These are phyloP conservation scores for Hyles euphorbiae DNA, from an alignment of 1,140 invertebrate genomes.

Conservation along the genomic window DNA sequence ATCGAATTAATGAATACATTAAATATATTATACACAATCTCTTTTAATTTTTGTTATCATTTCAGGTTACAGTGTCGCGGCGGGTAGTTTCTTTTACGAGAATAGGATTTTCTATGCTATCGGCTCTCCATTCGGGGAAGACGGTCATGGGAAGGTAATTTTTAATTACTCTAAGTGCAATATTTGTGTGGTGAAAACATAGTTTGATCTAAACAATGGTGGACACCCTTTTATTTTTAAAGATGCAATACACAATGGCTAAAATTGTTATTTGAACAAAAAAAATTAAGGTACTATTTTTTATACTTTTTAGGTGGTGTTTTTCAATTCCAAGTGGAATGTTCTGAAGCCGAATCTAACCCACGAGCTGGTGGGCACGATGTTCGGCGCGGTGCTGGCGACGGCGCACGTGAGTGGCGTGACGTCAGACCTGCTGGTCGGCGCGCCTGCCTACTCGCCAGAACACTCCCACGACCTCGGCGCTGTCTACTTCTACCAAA, in stretches of 20 bases:
- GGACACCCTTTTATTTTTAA: too few relatives aligned
- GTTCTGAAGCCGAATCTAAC: not conserved
- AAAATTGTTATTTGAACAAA: too few relatives aligned
- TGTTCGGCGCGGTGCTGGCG: slow-evolving; percentile 36
- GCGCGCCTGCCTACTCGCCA: slow-evolving; percentile 35
- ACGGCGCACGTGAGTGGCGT: slow-evolving; percentile 15
- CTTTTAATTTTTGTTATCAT: slow-evolving; percentile 3
- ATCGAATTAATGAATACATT: too few relatives aligned
- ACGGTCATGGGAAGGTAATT: slow-evolving; percentile 38
- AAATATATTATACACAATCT: too few relatives aligned
- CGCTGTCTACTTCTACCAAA: slow-evolving; percentile 41
- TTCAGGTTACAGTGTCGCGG: slow-evolving; percentile 42
- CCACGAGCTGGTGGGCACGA: slow-evolving; percentile 20
- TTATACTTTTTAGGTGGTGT: slow-evolving; percentile 25
- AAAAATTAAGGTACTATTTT: too few relatives aligned
- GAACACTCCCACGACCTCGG: slow-evolving; percentile 28
- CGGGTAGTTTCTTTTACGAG: slow-evolving; percentile 25
- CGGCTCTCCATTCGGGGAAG: slow-evolving; percentile 33
- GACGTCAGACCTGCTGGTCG: slow-evolving; percentile 34
- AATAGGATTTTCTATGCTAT: slow-evolving; percentile 27
- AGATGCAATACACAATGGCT: too few relatives aligned
- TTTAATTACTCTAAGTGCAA: not conserved
- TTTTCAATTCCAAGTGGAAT: slow-evolving; percentile 12
- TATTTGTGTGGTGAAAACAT: too few relatives aligned
- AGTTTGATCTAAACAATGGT: too few relatives aligned